Conservation (phyloP, 2,113 vertebrate species). For the Hyaena hyaena region DNA sequence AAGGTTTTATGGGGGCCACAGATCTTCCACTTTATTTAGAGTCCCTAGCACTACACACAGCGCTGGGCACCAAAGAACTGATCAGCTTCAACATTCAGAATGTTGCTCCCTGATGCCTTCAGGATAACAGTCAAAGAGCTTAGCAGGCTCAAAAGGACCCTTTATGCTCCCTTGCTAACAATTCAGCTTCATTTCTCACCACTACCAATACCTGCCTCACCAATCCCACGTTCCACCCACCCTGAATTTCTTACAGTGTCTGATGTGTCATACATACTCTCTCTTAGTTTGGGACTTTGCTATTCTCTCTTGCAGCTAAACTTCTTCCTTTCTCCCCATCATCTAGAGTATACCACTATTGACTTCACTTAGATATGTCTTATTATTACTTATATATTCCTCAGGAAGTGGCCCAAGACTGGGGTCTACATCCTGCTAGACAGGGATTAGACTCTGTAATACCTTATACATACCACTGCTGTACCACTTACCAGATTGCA, state of each 20-base stretch:
- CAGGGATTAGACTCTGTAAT: background rate
- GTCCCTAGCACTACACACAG: background rate
- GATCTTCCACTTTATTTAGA: background rate
- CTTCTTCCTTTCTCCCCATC: background rate
- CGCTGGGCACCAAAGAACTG: background rate
- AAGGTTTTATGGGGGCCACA: background rate
- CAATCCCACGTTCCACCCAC: background rate
- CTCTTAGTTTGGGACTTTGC: background rate
- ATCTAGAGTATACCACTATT: background rate
- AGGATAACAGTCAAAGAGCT: background rate
- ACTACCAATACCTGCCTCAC: background rate
- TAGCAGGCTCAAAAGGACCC: background rate
- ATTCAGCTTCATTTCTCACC: background rate
- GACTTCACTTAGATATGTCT: background rate
- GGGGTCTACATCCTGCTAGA: background rate
- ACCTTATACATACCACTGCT: background rate
- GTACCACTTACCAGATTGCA: background rate
- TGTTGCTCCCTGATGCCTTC: background rate
- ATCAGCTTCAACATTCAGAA: background rate
- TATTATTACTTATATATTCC: background rate
- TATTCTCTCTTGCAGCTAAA: background rate
- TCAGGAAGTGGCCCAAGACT: background rate
- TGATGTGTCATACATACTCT: background rate
- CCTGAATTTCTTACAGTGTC: background rate
- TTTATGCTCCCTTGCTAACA: background rate